Conservation (phyloP, 2,888 invertebrate genomes). For the Biston stratarius region DNA sequence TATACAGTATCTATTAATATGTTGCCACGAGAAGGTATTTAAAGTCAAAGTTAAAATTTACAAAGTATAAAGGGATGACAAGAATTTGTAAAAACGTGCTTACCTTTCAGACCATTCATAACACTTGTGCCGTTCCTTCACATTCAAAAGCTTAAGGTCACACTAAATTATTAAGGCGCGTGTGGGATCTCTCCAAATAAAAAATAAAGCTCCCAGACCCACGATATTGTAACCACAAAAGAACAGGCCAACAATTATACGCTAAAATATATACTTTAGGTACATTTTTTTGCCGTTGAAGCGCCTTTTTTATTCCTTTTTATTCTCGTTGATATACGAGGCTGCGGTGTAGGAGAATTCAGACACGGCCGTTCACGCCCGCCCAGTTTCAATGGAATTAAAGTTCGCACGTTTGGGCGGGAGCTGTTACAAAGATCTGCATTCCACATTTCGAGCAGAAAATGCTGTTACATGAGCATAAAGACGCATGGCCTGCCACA, state of each 20-base stretch:
- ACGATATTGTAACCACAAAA: slow-evolving; percentile 28
- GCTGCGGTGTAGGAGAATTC: slow-evolving; percentile 20
- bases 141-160: slow-evolving; percentile 13
- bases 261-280: slow-evolving; percentile 23
- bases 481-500: not conserved
- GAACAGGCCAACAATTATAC: slow-evolving; percentile 25
- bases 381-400: slow-evolving; percentile 26
- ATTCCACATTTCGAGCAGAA: slow-evolving; percentile 14
- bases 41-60: no score
- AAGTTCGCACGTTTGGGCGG: slow-evolving; percentile 10
- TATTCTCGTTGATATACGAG: slow-evolving; percentile 27
- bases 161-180: slow-evolving; percentile 17
- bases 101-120: not conserved
- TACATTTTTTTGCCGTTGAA: slow-evolving; percentile 18
- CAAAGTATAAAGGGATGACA: no score
- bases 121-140: not conserved
- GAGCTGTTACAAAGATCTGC: slow-evolving; percentile 22
- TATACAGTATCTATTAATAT: no score
- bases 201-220: slow-evolving; percentile 17
- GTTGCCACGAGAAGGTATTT: no score
- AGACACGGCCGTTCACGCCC: slow-evolving; percentile 9
- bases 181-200: slow-evolving; percentile 15
- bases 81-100: not conserved
- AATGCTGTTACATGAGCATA: slow-evolving; percentile 10
- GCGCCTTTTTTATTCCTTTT: slow-evolving; percentile 27